Evolutionary conservation across 2,888 invertebrate species (phyloP), one percentile per base, ranked within the genome.

Genomic region (Cremastinae sp.): DNA sequence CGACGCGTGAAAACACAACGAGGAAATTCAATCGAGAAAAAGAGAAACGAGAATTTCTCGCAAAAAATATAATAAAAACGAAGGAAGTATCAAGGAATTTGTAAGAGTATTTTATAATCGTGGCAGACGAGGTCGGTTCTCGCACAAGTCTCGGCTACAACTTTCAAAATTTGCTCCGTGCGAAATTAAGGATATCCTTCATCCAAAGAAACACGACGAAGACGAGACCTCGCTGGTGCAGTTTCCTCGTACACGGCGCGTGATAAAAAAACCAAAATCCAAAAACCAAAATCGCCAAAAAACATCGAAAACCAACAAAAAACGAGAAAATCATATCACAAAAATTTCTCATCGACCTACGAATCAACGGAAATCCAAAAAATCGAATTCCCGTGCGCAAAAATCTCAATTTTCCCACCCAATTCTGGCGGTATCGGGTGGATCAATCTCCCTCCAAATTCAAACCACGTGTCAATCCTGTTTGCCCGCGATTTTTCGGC

Each of bases 221-320:
- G 12, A 45, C 66, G 12, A 47, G 53, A 71, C 71, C 66, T 7
- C 75, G 70, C 12, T 62, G 74, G 70, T 70, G 64, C 77, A 74
- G 69, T 28, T 77, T 77, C 43, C 59, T 75, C 62, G 75, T 75
- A 12, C 71, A 75, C 66, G 71, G 71, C 51, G 75, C 71, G 66
- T 71, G 65, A 75, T 51, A 10, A 28, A 65, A 55, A 62, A 49
- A 20, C 41, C 18, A 65, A 35, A 35, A 65, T 41, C 14, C 2
- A 28, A 28, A 28, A 5, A 28, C 28, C 28, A 28, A n/a, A n/a
- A n/a, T n/a, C n/a, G n/a, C n/a, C n/a, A n/a, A n/a, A n/a, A n/a
- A n/a, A n/a, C n/a, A n/a, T n/a, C n/a, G n/a, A n/a, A n/a, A n/a
- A n/a, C n/a, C n/a, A n/a, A n/a, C n/a, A n/a, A n/a, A n/a, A n/a